A percentile compares a stretch with the other conserved stretches of the same genome.
Conservation (phyloP, 2,797 vertebrate genomes). For the Eidolon dupreanum region DNA sequence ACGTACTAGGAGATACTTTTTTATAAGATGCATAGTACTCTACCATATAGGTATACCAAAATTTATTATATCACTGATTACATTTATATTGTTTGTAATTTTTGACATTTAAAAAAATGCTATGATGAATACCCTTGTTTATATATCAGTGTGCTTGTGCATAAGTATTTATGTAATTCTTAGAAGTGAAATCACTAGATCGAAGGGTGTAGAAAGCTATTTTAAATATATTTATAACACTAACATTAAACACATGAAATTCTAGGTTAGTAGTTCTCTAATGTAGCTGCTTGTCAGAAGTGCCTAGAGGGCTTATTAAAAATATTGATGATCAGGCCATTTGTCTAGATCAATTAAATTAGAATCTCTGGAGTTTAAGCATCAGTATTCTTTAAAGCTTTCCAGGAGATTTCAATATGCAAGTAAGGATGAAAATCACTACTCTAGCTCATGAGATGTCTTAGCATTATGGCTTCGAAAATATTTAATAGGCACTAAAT, state of each 20-base stretch:
- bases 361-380: neutral
- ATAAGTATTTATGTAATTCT: neutral
- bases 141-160: neutral
- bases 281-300: neutral
- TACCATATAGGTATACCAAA: neutral
- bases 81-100: neutral
- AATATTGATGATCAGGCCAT: neutral
- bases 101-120: conserved; percentile 8
- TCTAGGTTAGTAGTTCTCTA: conserved; percentile 18
- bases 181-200: conserved; percentile 40
- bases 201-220: neutral
- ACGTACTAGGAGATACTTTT: neutral
- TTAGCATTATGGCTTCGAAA: neutral
- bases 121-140: conserved; percentile 11
- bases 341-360: neutral
- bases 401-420: neutral
- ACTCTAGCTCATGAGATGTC: neutral
- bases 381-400: neutral
- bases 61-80: neutral
- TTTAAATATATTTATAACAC: neutral
- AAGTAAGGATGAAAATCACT: neutral
- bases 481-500: neutral
- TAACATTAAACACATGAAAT: neutral
- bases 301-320: neutral
- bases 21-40: neutral